Conservation (phyloP, 2,888 invertebrate species). For the Lamellibrachia satsuma region DNA sequence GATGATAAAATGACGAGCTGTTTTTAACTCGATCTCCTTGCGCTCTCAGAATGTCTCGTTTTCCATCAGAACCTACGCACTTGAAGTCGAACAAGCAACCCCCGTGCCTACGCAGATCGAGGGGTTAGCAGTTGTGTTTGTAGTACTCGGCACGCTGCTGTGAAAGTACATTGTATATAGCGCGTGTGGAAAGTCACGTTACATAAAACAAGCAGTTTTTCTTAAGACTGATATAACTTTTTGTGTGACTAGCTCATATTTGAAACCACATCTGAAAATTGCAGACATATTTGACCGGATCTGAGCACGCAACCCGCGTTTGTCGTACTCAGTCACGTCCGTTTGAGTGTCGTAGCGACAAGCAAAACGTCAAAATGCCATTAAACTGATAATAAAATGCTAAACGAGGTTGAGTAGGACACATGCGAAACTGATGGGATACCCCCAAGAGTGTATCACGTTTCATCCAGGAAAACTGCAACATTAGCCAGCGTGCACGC, state of each 20-base stretch:
- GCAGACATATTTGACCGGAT: not conserved
- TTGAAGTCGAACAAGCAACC: not conserved
- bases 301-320: not conserved
- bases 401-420: not conserved
- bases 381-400: not conserved
- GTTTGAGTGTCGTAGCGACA: not conserved
- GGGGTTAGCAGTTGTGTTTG: not conserved
- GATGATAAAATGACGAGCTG: not conserved
- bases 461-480: not conserved
- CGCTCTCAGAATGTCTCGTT: not conserved
- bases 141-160: not conserved
- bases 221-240: too few species aligned
- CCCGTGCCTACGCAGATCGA: not conserved
- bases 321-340: not conserved
- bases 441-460: not conserved
- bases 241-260: not conserved
- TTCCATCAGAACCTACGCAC: not conserved
- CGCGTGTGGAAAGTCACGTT: not conserved
- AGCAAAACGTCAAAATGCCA: not conserved
- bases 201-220: too few species aligned
- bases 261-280: too few species aligned
- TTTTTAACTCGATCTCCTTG: not conserved
- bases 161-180: not conserved
- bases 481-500: not conserved
- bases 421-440: not conserved